Evolutionary conservation across 2,113 vertebrate species (phyloP).

Genomic region (Zosterops hypoxanthus): DNA sequence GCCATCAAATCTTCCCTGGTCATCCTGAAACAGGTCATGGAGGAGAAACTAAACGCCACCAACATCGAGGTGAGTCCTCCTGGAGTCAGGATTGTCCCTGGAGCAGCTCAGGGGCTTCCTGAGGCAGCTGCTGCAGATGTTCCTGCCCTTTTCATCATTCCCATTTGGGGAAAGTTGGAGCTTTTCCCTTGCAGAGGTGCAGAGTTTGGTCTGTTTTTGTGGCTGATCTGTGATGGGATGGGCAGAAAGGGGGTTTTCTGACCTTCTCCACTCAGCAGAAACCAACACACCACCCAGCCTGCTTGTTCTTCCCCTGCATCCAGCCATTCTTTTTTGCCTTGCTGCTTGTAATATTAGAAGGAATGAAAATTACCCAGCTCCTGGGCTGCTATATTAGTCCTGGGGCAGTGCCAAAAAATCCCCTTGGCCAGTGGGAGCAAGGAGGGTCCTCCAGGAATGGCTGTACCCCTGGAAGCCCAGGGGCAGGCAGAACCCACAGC

Average conservation of each 20-base stretch:
- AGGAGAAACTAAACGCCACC: slow-evolving; percentile 98
- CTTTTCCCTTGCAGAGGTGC: not conserved
- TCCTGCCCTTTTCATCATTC: not conserved
- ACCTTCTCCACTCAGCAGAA: not conserved
- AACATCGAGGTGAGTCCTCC: slow-evolving; percentile 87
- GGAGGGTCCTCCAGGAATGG: not conserved
- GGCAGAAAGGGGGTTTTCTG: not conserved
- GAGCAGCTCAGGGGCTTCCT: not conserved
- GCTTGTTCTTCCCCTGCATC: not conserved
- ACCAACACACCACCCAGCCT: not conserved
- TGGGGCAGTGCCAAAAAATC: slow-evolving; percentile 4
- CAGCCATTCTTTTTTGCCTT: not conserved
- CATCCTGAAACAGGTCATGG: slow-evolving; percentile 99
- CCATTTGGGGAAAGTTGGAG: not conserved
- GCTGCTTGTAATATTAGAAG: slow-evolving; percentile 43
- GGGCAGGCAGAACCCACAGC: not conserved
- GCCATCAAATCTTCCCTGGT: slow-evolving; percentile 98
- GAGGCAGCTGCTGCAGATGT: not conserved
- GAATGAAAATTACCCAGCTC: slow-evolving; percentile 18
- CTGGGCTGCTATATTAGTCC: slow-evolving; percentile 32
- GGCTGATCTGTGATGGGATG: accelerated
- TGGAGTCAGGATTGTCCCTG: not conserved
- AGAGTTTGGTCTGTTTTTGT: not conserved
- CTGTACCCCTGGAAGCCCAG: not conserved
- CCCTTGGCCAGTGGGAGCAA: not conserved